Percentiles rank a stretch among this genome's conserved stretches.
Evolutionary conservation across 2,113 vertebrate species (phyloP).

Genomic region (Lophochroa leadbeateri): DNA sequence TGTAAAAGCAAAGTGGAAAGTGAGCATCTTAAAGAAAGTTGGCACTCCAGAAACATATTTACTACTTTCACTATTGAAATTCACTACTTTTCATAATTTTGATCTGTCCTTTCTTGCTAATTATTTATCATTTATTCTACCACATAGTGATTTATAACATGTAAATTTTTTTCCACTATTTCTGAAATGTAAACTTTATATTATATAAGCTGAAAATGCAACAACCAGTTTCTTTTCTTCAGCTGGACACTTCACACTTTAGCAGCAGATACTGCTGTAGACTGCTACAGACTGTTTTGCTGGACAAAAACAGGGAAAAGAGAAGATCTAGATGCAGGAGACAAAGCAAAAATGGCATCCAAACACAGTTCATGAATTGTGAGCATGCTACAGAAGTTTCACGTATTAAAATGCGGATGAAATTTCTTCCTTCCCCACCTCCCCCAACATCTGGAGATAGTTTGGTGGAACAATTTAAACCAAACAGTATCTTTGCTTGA

Average conservation of each 20-base stretch:
- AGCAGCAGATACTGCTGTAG: constrained; percentile 22
- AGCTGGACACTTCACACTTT: not conserved
- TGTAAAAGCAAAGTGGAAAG: not conserved
- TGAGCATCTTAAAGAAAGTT: not conserved
- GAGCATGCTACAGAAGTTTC: constrained; percentile 40
- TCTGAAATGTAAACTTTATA: not conserved
- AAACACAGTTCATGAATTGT: constrained; percentile 46
- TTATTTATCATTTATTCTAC: not conserved
- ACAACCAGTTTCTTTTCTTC: not conserved
- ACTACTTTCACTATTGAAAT: not conserved
- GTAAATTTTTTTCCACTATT: not conserved
- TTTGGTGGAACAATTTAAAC: constrained; percentile 76
- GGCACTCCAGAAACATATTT: not conserved
- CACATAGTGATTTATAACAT: not conserved
- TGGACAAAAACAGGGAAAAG: not conserved
- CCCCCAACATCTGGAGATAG: constrained; percentile 77
- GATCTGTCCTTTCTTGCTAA: not conserved
- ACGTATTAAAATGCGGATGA: constrained; percentile 51
- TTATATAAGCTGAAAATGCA: not conserved
- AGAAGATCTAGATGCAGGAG: constrained; percentile 43
- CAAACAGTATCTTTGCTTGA: constrained; percentile 71
- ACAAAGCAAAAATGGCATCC: constrained; percentile 28
- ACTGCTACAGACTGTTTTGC: constrained; percentile 23
- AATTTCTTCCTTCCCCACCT: constrained; percentile 33
- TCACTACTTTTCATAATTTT: not conserved